A percentile compares a stretch with the other conserved stretches of the same genome.
Evolutionary conservation across 2,888 invertebrate species (phyloP).

Genomic region (Pomacea canaliculata): DNA sequence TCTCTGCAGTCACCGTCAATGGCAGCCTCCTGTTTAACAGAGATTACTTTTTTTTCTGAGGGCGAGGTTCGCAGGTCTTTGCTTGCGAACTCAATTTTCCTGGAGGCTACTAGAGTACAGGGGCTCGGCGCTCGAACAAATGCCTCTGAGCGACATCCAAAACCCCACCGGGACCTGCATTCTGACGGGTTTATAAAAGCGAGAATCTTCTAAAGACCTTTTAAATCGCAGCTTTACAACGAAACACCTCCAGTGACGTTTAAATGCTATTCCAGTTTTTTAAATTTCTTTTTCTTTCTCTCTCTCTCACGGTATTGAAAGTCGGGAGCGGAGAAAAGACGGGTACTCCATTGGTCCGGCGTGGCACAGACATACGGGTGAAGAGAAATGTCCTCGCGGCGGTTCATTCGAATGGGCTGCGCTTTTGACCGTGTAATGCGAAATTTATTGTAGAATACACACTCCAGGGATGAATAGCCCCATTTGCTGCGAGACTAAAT

Average conservation of each 20-base stretch:
- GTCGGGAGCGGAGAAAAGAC: background rate
- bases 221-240: conserved; percentile 2
- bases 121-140: no score
- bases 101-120: no score
- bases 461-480: conserved; percentile 1
- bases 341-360: background rate
- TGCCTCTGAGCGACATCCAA: background rate
- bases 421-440: conserved; percentile 3
- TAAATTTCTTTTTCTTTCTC: background rate
- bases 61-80: no score
- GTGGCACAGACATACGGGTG: background rate
- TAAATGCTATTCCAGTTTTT: background rate
- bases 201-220: background rate
- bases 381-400: background rate
- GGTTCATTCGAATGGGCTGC: background rate
- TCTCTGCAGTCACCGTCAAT: background rate
- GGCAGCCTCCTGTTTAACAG: background rate
- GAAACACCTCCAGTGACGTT: conserved; percentile 1
- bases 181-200: background rate
- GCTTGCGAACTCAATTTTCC: no score
- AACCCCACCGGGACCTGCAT: background rate
- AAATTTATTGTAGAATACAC: conserved; percentile 2
- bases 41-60: no score
- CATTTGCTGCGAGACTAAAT: background rate
- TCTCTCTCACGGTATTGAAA: no score